Evolutionary conservation across 2,888 invertebrate species (phyloP).

Genomic region (Chloroclysta siterata): DNA sequence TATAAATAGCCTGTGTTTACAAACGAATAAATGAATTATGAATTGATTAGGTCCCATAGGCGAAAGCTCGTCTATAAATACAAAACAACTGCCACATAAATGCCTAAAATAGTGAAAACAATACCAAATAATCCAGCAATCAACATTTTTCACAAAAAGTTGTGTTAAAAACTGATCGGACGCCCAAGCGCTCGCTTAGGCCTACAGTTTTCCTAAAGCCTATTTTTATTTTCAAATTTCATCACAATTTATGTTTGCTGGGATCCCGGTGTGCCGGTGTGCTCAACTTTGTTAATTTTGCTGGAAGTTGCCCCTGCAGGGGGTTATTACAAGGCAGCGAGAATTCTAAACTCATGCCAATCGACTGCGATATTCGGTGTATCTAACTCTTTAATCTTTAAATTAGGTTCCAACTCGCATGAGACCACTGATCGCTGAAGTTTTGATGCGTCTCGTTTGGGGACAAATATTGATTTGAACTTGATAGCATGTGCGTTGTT

Average conservation of each 20-base stretch:
- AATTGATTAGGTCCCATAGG: no score
- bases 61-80: background rate
- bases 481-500: conserved; percentile 6
- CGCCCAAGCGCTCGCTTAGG: conserved; percentile 47
- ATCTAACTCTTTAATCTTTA: conserved; percentile 27
- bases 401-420: conserved; percentile 21
- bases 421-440: conserved; percentile 9
- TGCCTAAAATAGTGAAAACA: conserved; percentile 2
- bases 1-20: no score
- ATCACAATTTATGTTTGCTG: conserved; percentile 73
- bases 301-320: conserved; percentile 71
- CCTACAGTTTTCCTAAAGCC: conserved; percentile 53
- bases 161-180: conserved; percentile 29
- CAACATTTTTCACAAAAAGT: conserved; percentile 27
- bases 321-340: conserved; percentile 62
- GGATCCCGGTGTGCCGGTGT: conserved; percentile 61
- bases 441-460: conserved; percentile 20
- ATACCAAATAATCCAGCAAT: conserved; percentile 12
- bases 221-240: conserved; percentile 78
- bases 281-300: conserved; percentile 80
- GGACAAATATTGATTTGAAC: conserved; percentile 21
- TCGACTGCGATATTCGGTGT: conserved; percentile 24
- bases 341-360: conserved; percentile 26
- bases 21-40: no score
- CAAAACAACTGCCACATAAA: background rate